These are phyloP conservation scores for Menidia beryllina DNA, from an alignment of 2,113 vertebrate species.

Conservation along the genomic window DNA sequence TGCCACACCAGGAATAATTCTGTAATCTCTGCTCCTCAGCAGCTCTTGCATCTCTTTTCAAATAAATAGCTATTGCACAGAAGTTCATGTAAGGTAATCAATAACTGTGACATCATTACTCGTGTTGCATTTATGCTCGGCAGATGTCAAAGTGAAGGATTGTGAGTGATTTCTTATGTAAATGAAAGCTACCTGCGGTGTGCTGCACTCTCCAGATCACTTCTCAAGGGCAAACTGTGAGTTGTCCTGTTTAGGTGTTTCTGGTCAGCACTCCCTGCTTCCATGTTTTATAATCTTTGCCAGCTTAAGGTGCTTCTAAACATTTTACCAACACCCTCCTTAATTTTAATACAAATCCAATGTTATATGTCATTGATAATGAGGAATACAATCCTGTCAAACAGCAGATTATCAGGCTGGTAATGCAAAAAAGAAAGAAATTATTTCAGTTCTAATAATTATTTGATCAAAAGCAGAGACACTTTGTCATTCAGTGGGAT, in stretches of 20 bases:
- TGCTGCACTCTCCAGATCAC: slow-evolving; percentile 52
- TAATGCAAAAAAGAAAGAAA: slow-evolving; percentile 2
- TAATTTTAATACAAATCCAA: slow-evolving; percentile 1
- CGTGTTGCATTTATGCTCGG: slow-evolving; percentile 71
- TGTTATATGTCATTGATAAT: not conserved
- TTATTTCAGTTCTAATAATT: slow-evolving; percentile 25
- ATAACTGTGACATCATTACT: slow-evolving; percentile 80
- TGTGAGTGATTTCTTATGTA: slow-evolving; percentile 78
- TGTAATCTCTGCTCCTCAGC: slow-evolving; percentile 25
- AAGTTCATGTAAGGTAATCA: slow-evolving; percentile 77
- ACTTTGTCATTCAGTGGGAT: slow-evolving; percentile 29
- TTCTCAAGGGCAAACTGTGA: slow-evolving; percentile 75
- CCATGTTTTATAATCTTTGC: slow-evolving; percentile 45
- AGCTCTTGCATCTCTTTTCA: slow-evolving; percentile 58
- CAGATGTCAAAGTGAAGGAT: slow-evolving; percentile 78
- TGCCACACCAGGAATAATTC: slow-evolving; percentile 50
- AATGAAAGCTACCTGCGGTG: slow-evolving; percentile 73
- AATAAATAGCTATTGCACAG: slow-evolving; percentile 67
- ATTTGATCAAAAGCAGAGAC: slow-evolving; percentile 31
- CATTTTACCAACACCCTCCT: slow-evolving; percentile 22
- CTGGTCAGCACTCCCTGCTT: slow-evolving; percentile 50
- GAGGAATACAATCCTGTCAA: not conserved
- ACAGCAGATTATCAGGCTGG: not conserved
- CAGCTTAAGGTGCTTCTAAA: slow-evolving; percentile 50
- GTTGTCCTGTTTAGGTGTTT: slow-evolving; percentile 59